Conservation (phyloP, 30 jellyfish, hydroid and myxozoan species). For the Aurelia aurita region DNA sequence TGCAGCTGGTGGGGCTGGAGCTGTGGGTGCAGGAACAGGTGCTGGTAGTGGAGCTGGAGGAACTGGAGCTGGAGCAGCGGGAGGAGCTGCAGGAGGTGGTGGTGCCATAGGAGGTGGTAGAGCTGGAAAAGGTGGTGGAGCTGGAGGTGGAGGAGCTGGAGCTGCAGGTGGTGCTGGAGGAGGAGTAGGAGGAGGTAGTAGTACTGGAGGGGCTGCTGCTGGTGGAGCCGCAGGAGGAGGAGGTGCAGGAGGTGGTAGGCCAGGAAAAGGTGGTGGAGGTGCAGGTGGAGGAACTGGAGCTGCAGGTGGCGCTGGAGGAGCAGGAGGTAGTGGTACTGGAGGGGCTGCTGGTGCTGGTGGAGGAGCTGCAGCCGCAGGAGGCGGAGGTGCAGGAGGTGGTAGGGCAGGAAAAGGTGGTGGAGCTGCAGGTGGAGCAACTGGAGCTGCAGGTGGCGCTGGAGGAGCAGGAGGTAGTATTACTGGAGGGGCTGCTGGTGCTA, state of each 20-base stretch:
- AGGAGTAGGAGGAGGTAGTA: slow-evolving; percentile 7
- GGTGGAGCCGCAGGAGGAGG: slow-evolving; percentile 16
- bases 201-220: slow-evolving; percentile 10
- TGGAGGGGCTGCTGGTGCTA: slow-evolving; percentile 14
- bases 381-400: neutral
- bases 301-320: neutral
- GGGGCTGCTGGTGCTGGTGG: neutral
- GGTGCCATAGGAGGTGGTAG: slow-evolving; percentile 40
- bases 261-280: neutral
- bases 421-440: slow-evolving; percentile 16
- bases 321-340: too few species aligned
- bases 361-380: neutral
- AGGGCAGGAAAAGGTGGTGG: slow-evolving; percentile 13
- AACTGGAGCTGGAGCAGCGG: neutral
- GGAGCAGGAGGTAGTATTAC: slow-evolving; percentile 18
- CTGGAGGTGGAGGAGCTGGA: slow-evolving; percentile 31
- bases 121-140: slow-evolving; percentile 35
- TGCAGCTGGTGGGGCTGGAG: neutral
- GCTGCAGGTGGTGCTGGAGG: slow-evolving; percentile 18
- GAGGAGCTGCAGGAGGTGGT: slow-evolving; percentile 30
- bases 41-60: slow-evolving; percentile 4
- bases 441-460: slow-evolving; percentile 14
- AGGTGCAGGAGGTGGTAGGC: neutral
- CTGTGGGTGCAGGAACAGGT: slow-evolving; percentile 1
- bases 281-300: neutral